Evolutionary conservation across 2,113 vertebrate genomes (phyloP).

Genomic region (Parotia lawesii): DNA sequence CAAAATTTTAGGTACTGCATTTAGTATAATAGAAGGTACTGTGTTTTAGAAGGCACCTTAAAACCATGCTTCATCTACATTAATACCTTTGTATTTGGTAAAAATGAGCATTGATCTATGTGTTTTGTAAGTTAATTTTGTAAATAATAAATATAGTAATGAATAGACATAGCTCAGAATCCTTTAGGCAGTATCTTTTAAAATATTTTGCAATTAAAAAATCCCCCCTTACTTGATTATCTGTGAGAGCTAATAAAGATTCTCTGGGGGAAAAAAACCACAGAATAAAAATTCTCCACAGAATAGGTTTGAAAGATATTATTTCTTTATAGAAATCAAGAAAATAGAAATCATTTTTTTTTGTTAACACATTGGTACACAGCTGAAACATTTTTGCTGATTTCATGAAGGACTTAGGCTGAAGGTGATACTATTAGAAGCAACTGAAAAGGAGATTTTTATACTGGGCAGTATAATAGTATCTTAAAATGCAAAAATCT

Average conservation of each 20-base stretch:
- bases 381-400: not conserved
- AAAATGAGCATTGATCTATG: not conserved
- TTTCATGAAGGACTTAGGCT: not conserved
- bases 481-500: not conserved
- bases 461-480: not conserved
- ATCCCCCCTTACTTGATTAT: not conserved
- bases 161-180: not conserved
- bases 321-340: not conserved
- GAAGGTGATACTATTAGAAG: not conserved
- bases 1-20: not conserved
- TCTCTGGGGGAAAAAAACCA: accelerated
- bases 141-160: not conserved
- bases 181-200: not conserved
- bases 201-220: not conserved
- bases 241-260: not conserved
- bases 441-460: not conserved
- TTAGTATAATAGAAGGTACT: not conserved
- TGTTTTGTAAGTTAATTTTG: not conserved
- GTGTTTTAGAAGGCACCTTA: not conserved
- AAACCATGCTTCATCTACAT: not conserved
- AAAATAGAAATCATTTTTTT: not conserved
- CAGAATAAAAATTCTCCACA: not conserved
- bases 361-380: not conserved
- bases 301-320: not conserved
- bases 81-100: not conserved